Evolutionary conservation across 2,888 invertebrate species (phyloP), one percentile per base, ranked within the genome.

Genomic region (Polydrusus tereticollis): DNA sequence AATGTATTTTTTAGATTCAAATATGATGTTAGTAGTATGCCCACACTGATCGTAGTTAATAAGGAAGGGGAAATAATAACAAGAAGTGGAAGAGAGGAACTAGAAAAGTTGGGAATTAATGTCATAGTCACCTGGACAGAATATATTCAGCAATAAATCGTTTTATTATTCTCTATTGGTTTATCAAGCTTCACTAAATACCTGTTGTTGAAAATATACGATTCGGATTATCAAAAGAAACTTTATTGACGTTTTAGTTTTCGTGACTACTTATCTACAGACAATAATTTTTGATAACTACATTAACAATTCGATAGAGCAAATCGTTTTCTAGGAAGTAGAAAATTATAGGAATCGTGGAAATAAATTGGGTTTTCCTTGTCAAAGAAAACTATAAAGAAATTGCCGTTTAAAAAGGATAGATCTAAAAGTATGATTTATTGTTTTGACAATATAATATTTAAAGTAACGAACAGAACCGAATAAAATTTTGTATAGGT

Each of bases 121-220:
- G 79, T 79, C 0, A 59, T 79, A 41, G 78, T 80, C 1, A 77
- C 79, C 18, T 79, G 80, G 79, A 77, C 74, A 4, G 79, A 80
- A 29, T 79, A 72, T 59, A 65, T 76, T 29, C 79, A 79, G 55
- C 72, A 73, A 71, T 78, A 71, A 69, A 52, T 1, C 1, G 14
- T 14, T 4, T 67, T 8, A 38, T n/a, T n/a, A n/a, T n/a, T n/a
- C n/a, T n/a, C n/a, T n/a, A n/a, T n/a, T n/a, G n/a, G n/a, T n/a
- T n/a, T n/a, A n/a, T n/a, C 23, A 50, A 23, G 7, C 2, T 36
- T 12, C 36, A 36, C n/a, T n/a, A 36, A 12, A 12, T n/a, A n/a
- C n/a, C n/a, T n/a, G n/a, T n/a, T n/a, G n/a, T n/a, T n/a, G n/a
- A n/a, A n/a, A n/a, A n/a, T n/a, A n/a, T n/a, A n/a, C n/a, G 36